A percentile compares a stretch with the other conserved stretches of the same genome.
Evolutionary conservation across 2,888 invertebrate genomes (phyloP).

Genomic region (Apodemia mormo): DNA sequence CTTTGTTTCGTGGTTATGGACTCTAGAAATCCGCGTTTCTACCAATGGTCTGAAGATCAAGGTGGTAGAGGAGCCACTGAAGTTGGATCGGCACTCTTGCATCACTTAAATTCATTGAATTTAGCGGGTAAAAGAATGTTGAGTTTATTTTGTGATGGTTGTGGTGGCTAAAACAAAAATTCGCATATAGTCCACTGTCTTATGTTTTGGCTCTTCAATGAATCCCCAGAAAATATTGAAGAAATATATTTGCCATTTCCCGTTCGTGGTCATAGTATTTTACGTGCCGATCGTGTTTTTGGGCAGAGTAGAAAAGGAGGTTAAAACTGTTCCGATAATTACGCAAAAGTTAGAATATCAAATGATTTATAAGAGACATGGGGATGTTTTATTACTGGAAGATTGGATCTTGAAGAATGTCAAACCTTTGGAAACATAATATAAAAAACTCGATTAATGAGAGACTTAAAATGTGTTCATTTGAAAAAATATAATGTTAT

Average conservation of each 20-base stretch:
- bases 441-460: neutral
- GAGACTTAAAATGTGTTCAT: conserved; percentile 21
- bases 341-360: conserved; percentile 17
- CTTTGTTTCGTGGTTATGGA: conserved; percentile 37
- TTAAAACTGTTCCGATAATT: no score
- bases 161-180: conserved; percentile 46
- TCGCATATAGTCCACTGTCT: conserved; percentile 32
- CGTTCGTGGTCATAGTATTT: conserved; percentile 34
- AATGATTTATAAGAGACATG: conserved; percentile 20
- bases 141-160: conserved; percentile 43
- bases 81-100: conserved; percentile 35
- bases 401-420: conserved; percentile 15
- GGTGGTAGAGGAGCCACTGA: conserved; percentile 39
- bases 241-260: conserved; percentile 24
- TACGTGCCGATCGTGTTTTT: conserved; percentile 25
- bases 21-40: conserved; percentile 36
- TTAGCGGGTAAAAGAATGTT: conserved; percentile 31
- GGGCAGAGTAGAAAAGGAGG: conserved; percentile 20
- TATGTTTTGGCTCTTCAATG: no score
- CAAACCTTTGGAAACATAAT: conserved; percentile 10
- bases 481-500: conserved; percentile 25
- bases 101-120: conserved; percentile 31
- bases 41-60: conserved; percentile 42
- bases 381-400: conserved; percentile 21
- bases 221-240: conserved; percentile 12